Evolutionary conservation across 1,140 invertebrate species (phyloP).

Genomic region (Plodia interpunctella): DNA sequence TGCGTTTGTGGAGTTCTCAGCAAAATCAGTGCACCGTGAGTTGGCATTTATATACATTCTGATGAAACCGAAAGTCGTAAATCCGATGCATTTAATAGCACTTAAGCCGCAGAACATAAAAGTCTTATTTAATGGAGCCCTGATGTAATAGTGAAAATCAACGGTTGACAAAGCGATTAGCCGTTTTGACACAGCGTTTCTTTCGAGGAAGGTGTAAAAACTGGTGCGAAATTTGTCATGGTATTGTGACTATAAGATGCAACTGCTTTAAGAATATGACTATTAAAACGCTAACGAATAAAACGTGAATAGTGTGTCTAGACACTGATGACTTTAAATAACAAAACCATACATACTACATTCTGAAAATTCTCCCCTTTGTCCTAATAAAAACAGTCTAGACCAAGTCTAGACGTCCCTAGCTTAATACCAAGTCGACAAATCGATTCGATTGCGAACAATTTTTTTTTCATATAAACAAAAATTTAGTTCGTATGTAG

Average conservation of each 20-base stretch:
- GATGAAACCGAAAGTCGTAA: constrained; percentile 59
- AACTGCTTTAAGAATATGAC: too few species aligned
- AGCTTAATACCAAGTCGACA: background rate
- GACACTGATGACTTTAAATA: background rate
- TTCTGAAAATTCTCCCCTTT: constrained; percentile 12
- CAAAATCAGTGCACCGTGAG: constrained; percentile 51
- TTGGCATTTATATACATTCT: constrained; percentile 44
- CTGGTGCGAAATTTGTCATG: constrained; percentile 2
- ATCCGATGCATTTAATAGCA: constrained; percentile 24
- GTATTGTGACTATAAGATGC: background rate
- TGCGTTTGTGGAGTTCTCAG: constrained; percentile 49
- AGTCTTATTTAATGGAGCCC: constrained; percentile 11
- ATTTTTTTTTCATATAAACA: background rate
- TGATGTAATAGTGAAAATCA: constrained; percentile 21
- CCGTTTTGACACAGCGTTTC: constrained; percentile 15
- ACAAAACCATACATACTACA: background rate
- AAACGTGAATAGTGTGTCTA: constrained; percentile 6
- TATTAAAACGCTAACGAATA: background rate
- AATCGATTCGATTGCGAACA: background rate
- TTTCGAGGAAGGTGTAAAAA: constrained; percentile 16
- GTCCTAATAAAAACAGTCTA: constrained; percentile 38
- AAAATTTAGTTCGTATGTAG: background rate
- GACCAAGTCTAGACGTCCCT: constrained; percentile 38
- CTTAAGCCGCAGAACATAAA: constrained; percentile 24
- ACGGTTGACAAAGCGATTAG: constrained; percentile 17